Percentiles rank a stretch among this genome's conserved stretches.
These are phyloP conservation scores for Pterobdella sp. DNA, from an alignment of 2,888 invertebrate species.

Conservation along the genomic window DNA sequence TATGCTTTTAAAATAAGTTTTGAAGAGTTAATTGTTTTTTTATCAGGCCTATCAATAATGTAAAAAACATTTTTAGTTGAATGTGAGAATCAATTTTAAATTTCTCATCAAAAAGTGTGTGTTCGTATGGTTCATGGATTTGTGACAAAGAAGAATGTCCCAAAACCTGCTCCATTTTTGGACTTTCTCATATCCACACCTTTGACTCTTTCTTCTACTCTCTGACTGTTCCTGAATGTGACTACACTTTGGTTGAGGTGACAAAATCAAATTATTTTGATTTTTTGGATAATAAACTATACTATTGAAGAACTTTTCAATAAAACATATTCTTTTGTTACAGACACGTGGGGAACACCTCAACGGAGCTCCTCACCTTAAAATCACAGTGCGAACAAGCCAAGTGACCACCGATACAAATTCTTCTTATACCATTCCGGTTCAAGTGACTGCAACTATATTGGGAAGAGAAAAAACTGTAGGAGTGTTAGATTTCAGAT, in stretches of 20 bases:
- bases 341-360: too few species aligned
- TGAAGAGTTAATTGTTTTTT: not conserved
- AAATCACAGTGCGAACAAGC: not conserved
- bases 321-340: too few species aligned
- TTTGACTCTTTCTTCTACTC: slow-evolving; percentile 25
- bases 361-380: too few species aligned
- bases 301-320: too few species aligned
- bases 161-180: slow-evolving; percentile 22
- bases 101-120: not conserved
- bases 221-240: slow-evolving; percentile 11
- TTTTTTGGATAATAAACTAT: too few species aligned
- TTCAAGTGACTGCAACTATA: not conserved
- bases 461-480: not conserved
- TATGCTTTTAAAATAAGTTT: not conserved
- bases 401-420: not conserved
- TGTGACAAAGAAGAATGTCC: slow-evolving; percentile 19
- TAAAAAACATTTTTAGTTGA: not conserved
- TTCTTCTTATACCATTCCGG: not conserved
- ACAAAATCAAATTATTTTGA: not conserved
- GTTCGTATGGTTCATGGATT: slow-evolving; percentile 19
- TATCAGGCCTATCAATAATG: not conserved
- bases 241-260: slow-evolving; percentile 10
- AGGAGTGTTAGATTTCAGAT: not conserved
- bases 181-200: slow-evolving; percentile 15
- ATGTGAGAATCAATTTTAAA: not conserved